Evolutionary conservation across 1,140 invertebrate genomes (phyloP).

Genomic region (Hycleus cichorii): DNA sequence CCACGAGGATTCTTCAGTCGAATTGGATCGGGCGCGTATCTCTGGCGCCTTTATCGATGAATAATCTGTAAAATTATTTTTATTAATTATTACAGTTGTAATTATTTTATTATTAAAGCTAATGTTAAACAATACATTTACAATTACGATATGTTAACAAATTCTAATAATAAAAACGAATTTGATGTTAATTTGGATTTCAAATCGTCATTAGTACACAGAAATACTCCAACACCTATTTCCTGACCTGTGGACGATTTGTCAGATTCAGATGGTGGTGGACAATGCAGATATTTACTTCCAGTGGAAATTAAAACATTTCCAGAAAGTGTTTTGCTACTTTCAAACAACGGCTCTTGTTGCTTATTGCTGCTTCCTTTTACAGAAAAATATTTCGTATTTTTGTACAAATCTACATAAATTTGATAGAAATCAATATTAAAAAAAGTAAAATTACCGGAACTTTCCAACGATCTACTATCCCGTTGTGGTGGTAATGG

Average conservation of each 20-base stretch:
- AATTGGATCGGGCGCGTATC: constrained; percentile 47
- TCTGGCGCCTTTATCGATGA: constrained; percentile 21
- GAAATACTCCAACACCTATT: constrained; percentile 12
- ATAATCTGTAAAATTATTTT: not conserved
- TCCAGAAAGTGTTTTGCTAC: constrained; percentile 49
- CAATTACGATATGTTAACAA: too few relatives aligned
- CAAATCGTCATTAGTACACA: not conserved
- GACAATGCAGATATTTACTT: constrained; percentile 67
- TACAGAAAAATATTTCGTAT: not conserved
- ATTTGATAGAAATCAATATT: not conserved
- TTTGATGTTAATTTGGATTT: too few relatives aligned
- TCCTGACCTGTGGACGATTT: constrained; percentile 38
- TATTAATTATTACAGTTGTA: too few relatives aligned
- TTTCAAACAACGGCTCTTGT: constrained; percentile 1
- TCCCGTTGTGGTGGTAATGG: constrained; percentile 33
- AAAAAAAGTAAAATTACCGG: constrained; percentile 30
- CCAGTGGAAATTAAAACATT: constrained; percentile 68
- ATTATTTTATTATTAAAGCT: too few relatives aligned
- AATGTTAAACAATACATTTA: too few relatives aligned
- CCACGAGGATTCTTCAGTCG: constrained; percentile 47
- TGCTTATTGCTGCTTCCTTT: not conserved
- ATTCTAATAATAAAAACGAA: too few relatives aligned
- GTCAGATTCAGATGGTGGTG: constrained; percentile 55
- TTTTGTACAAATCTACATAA: constrained; percentile 1
- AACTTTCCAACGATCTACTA: constrained; percentile 43